phyloP scores from a whole-genome alignment of 2,113 vertebrate genomes.

The Tragelaphus scriptus region DNA sequence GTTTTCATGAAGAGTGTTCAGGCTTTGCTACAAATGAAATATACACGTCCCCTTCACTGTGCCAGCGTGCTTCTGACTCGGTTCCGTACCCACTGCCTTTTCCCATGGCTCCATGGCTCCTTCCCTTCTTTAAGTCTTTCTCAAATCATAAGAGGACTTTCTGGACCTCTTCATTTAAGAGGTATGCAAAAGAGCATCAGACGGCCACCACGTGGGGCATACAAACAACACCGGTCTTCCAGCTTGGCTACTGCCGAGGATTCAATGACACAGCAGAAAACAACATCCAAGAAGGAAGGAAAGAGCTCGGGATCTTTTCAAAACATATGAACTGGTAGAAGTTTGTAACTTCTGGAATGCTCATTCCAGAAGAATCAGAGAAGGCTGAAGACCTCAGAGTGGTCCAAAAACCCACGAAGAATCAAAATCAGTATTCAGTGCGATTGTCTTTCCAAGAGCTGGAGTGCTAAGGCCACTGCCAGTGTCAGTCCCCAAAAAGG shows the following conservation, averaged over 20 bases:
- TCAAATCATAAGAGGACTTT: not conserved
- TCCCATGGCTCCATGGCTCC: fast-evolving
- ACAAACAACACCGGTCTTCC: not conserved
- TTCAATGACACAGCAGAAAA: not conserved
- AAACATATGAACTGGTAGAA: not conserved
- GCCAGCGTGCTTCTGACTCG: fast-evolving
- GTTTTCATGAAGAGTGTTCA: fast-evolving
- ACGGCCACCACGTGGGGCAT: fast-evolving
- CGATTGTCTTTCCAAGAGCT: not conserved
- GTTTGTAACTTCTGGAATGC: not conserved
- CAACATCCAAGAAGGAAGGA: not conserved
- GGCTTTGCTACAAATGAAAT: not conserved
- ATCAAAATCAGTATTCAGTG: not conserved
- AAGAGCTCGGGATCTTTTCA: not conserved
- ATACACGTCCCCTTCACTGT: fast-evolving
- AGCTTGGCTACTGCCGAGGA: not conserved
- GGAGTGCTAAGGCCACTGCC: not conserved
- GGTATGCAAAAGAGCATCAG: not conserved
- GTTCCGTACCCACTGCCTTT: not conserved
- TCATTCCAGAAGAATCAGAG: not conserved
- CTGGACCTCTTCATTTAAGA: not conserved
- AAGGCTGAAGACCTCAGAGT: not conserved
- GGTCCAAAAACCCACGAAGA: not conserved
- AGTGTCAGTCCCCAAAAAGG: not conserved
- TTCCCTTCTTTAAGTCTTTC: not conserved